Percentiles rank a stretch among this genome's conserved stretches.
phyloP scores from a whole-genome alignment of 2,797 vertebrate genomes.

The Myripristis jacobus region DNA sequence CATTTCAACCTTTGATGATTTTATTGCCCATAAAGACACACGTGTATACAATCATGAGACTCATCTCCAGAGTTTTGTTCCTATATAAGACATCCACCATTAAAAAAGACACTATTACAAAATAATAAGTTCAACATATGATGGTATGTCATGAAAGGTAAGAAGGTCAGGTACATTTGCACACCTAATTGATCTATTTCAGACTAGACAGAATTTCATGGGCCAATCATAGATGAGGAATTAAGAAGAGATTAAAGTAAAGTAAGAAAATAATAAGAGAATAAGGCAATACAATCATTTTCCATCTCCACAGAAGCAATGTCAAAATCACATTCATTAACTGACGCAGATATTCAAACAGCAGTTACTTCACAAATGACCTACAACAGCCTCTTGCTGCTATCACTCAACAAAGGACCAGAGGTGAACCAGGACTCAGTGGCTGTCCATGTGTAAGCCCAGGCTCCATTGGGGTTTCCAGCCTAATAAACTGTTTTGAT shows the following conservation, averaged over 20 bases:
- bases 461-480: not conserved
- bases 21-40: not conserved
- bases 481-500: not conserved
- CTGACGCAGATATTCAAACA: not conserved
- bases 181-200: too few relatives aligned
- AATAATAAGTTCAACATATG: not conserved
- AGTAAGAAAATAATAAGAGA: not conserved
- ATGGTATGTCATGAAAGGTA: not conserved
- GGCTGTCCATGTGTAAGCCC: not conserved
- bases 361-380: not conserved
- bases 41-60: conserved; percentile 18
- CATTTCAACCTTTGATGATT: not conserved
- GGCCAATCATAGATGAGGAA: not conserved
- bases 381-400: not conserved
- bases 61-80: not conserved
- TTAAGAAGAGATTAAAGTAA: not conserved
- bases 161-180: not conserved
- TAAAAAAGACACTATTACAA: not conserved
- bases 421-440: not conserved
- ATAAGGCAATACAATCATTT: not conserved
- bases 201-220: not conserved
- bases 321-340: conserved; percentile 6
- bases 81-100: not conserved
- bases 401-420: not conserved
- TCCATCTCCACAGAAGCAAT: not conserved